Evolutionary conservation across 2,888 invertebrate genomes (phyloP).

Genomic region (Tribolium freemani): DNA sequence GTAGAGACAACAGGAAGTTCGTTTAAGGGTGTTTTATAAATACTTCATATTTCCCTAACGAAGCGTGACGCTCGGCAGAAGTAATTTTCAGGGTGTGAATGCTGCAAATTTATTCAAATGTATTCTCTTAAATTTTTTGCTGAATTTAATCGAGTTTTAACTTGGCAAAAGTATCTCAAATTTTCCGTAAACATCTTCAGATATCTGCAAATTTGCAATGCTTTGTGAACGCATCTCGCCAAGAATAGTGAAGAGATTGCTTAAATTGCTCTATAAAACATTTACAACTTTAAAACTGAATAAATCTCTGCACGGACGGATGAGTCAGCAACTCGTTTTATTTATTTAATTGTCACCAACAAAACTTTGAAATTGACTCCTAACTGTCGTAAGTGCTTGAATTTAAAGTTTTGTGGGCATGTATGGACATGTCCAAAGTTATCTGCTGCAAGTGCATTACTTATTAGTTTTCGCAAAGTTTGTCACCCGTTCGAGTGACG

Average conservation of each 20-base stretch:
- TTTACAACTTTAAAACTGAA: not conserved
- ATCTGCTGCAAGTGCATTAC: not conserved
- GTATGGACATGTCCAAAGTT: not conserved
- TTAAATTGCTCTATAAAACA: not conserved
- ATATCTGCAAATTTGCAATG: constrained; percentile 19
- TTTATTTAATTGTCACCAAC: not conserved
- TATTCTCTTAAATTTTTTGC: constrained; percentile 44
- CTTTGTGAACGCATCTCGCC: constrained; percentile 7
- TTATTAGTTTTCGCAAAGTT: not conserved
- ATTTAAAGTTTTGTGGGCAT: not conserved
- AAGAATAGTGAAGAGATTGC: not conserved
- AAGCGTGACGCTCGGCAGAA: constrained; percentile 43
- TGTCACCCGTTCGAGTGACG: too few relatives aligned
- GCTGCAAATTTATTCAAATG: constrained; percentile 48
- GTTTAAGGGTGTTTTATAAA: constrained; percentile 42
- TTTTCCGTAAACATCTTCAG: constrained; percentile 28
- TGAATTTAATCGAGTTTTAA: constrained; percentile 45
- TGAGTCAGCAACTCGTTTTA: not conserved
- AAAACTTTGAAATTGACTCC: not conserved
- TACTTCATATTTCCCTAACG: constrained; percentile 49
- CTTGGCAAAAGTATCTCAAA: constrained; percentile 25
- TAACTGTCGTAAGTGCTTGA: not conserved
- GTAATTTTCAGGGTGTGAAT: constrained; percentile 46
- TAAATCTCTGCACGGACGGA: not conserved
- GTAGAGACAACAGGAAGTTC: constrained; percentile 30